Conservation (phyloP, 2,113 vertebrate genomes). For the Pholis gunnellus region DNA sequence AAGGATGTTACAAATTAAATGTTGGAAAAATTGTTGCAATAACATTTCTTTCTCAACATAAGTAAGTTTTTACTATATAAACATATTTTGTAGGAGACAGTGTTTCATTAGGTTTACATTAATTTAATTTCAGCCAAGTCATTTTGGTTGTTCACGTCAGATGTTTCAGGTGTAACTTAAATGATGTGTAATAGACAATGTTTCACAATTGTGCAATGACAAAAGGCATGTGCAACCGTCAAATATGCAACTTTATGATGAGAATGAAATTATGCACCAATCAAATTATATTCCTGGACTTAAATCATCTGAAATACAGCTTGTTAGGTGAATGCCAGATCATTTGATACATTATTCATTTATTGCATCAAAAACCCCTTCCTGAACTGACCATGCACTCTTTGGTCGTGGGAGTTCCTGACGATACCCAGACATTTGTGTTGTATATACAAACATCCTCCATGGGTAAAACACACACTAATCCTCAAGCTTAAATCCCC, state of each 20-base stretch:
- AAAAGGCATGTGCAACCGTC: neutral
- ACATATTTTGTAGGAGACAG: neutral
- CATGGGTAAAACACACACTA: conserved; percentile 54
- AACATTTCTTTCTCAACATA: neutral
- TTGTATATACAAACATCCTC: conserved; percentile 72
- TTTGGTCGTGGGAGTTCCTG: conserved; percentile 47
- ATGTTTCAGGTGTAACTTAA: neutral
- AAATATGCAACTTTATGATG: neutral
- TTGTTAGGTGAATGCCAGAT: neutral
- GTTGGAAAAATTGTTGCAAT: neutral
- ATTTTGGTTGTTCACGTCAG: neutral
- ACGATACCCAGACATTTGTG: conserved; percentile 62
- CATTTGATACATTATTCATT: neutral
- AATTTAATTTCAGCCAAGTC: neutral
- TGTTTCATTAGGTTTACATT: neutral
- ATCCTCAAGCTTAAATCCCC: conserved; percentile 71
- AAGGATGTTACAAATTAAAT: neutral
- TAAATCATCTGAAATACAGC: neutral
- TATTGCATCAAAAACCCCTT: neutral
- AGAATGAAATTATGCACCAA: neutral
- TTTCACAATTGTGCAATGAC: neutral
- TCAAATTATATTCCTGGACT: neutral
- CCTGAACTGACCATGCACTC: neutral
- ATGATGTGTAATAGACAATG: neutral
- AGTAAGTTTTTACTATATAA: neutral